Base-by-base conservation (phyloP, 2,888 invertebrate species). In the Syrphus vitripennis region DNA sequence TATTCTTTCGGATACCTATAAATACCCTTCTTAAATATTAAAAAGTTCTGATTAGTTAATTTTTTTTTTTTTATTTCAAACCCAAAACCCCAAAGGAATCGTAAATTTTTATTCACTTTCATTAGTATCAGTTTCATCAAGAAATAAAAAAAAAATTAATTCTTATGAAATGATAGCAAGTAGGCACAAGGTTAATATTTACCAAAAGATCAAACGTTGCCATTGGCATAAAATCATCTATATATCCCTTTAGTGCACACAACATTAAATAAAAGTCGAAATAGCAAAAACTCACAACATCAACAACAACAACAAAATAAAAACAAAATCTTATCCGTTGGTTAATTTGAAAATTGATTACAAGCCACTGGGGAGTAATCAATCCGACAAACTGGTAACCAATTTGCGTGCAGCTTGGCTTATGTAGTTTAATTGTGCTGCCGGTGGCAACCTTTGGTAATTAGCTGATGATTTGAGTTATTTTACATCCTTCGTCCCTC, bases 311-410 rank as follows among this genome's bases (percentile, higher is more conserved):
- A 42, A 40, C 26, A 26, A n/a, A 7, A 14, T 1, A 29, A 6
- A 40, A 40, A 24, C 4, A 76, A 67, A 31, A 42, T 59, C 61
- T 59, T 63, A 71, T 72, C 59, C 65, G 59, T 71, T 84, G 67
- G 81, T 63, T 84, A 72, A 77, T 72, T 81, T 67, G 61, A 72
- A 84, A 84, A 81, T 84, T 84, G 84, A 84, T 81, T 81, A 57
- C 76, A 70, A 34, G 61, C 76, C 72, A 69, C 72, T 48, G 67
- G 76, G 61, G 61, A 69, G 61, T 61, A 81, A 84, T 84, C 76
- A 77, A 77, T 81, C 69, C 69, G 55, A 84, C 76, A 76, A 59
- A 67, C 76, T 81, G 81, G 14, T 69, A 81, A 76, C 42, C 71
- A 84, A 81, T 76, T 84, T 67, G 76, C 81, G 72, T 84, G 76